Percentiles rank a stretch among this genome's conserved stretches.
phyloP scores from a whole-genome alignment of 2,797 vertebrate genomes.

The Sebastiscus tertius region DNA sequence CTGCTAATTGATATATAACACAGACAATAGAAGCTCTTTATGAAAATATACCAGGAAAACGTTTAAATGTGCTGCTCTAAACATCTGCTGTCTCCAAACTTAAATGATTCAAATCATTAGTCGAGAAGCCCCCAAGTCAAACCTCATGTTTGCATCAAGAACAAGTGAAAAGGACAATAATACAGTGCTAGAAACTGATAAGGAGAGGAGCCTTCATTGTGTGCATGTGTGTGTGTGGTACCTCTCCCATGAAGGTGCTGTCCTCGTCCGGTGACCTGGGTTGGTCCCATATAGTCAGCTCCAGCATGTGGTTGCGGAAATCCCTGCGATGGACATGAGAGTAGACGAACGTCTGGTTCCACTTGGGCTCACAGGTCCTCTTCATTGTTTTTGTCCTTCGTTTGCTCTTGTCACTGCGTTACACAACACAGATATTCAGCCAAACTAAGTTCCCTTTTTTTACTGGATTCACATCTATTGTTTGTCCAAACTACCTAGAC shows the following conservation, averaged over 20 bases:
- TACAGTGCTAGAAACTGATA: background rate
- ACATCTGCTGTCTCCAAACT: background rate
- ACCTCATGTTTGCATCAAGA: background rate
- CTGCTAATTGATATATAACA: background rate
- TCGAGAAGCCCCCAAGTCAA: too few species aligned
- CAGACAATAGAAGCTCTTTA: background rate
- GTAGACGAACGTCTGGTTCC: slow-evolving; percentile 97
- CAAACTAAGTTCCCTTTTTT: background rate
- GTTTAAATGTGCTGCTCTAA: background rate
- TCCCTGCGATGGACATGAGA: slow-evolving; percentile 94
- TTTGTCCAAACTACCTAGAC: background rate
- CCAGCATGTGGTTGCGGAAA: slow-evolving; percentile 95
- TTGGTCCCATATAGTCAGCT: slow-evolving; percentile 96
- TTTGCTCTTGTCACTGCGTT: slow-evolving; percentile 94
- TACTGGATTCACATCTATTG: background rate
- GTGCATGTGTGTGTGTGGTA: slow-evolving; percentile 42
- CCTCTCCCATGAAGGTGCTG: slow-evolving; percentile 96
- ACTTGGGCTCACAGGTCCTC: slow-evolving; percentile 93
- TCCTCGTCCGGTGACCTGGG: slow-evolving; percentile 93
- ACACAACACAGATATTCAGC: background rate
- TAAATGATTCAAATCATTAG: too few species aligned
- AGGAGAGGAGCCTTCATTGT: background rate
- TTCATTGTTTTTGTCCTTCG: slow-evolving; percentile 95
- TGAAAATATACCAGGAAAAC: background rate
- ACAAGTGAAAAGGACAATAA: background rate